These are phyloP conservation scores for Campoletis sonorensis DNA, from an alignment of 1,140 invertebrate genomes.

Conservation along the genomic window DNA sequence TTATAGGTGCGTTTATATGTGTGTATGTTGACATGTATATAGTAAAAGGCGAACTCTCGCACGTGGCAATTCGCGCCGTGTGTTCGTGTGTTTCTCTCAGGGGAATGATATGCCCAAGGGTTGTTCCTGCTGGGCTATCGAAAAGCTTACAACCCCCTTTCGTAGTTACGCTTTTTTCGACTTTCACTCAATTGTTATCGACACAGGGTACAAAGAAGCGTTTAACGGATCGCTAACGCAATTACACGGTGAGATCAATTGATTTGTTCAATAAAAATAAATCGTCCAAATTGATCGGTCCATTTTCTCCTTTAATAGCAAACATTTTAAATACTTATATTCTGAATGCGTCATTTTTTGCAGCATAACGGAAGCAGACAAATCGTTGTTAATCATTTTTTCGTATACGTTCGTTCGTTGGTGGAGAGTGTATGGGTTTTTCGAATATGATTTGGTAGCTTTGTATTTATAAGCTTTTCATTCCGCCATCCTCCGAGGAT, in stretches of 20 bases:
- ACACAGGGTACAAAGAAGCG: not conserved
- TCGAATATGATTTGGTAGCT: too few species aligned
- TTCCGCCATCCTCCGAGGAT: too few species aligned
- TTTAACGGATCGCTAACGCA: conserved; percentile 18
- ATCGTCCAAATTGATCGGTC: not conserved
- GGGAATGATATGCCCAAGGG: conserved; percentile 38
- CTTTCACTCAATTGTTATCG: conserved; percentile 1
- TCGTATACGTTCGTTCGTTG: not conserved
- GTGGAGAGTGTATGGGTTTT: too few species aligned
- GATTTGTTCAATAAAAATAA: conserved; percentile 1
- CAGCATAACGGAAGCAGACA: not conserved
- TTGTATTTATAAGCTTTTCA: too few species aligned
- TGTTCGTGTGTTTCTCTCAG: conserved; percentile 21
- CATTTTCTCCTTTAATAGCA: too few species aligned
- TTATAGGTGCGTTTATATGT: not conserved
- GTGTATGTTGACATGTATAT: not conserved
- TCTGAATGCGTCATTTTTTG: too few species aligned
- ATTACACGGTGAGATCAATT: not conserved
- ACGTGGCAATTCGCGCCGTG: conserved; percentile 33
- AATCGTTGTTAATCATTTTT: conserved; percentile 4
- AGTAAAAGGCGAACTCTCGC: conserved; percentile 18
- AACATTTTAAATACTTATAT: too few species aligned
- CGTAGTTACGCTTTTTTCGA: conserved; percentile 12
- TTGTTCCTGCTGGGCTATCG: conserved; percentile 22
- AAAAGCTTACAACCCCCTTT: conserved; percentile 14